phyloP scores from a whole-genome alignment of 2,113 vertebrate genomes.

The Thalassarche chlororhynchos region DNA sequence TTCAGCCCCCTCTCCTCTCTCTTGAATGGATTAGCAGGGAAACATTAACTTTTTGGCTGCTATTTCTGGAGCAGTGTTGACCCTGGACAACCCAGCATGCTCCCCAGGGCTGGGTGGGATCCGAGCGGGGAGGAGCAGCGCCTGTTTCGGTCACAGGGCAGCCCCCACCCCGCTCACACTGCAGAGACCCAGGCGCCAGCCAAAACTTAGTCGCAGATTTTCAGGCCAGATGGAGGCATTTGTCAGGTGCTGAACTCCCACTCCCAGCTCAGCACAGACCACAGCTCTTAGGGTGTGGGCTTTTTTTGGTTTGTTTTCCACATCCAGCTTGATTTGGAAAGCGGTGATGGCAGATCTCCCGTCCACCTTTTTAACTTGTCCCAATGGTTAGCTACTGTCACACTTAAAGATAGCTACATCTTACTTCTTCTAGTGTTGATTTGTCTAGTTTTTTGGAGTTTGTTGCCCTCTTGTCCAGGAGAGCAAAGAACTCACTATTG shows the following conservation, averaged over 20 bases:
- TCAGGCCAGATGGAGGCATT: background rate
- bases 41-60: background rate
- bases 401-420: background rate
- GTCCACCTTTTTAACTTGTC: background rate
- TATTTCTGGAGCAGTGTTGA: background rate
- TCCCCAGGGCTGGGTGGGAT: background rate
- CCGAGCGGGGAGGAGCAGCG: accelerated
- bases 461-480: background rate
- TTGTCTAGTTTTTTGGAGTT: background rate
- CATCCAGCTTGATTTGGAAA: background rate
- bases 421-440: background rate
- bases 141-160: background rate
- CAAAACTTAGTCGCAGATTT: background rate
- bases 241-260: background rate
- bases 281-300: background rate
- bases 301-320: background rate
- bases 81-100: background rate
- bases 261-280: background rate
- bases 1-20: background rate
- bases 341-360: background rate
- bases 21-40: background rate
- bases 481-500: background rate
- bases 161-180: background rate
- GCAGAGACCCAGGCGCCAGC: background rate
- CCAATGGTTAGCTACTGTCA: background rate